A percentile compares a stretch with the other conserved stretches of the same genome.
Conservation (phyloP, 2,113 vertebrate species). For the Rhabdomys dilectus region DNA sequence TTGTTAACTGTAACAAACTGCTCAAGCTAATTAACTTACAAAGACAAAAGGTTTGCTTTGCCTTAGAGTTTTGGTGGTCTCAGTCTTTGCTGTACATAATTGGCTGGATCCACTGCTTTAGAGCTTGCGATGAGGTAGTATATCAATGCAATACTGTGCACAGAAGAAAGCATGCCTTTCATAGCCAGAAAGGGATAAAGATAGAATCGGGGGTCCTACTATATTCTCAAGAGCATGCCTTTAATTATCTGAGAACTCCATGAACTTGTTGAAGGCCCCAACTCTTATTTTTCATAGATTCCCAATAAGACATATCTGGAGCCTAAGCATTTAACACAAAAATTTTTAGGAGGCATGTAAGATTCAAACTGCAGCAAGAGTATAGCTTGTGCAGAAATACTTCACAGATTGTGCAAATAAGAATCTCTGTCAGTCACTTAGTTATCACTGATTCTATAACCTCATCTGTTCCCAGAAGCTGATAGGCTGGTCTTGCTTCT, state of each 20-base stretch:
- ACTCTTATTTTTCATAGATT: background rate
- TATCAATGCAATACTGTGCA: fast-evolving
- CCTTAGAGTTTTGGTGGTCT: background rate
- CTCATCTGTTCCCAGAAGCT: too few species aligned
- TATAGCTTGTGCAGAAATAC: background rate
- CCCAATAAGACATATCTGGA: too few species aligned
- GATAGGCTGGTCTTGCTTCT: too few species aligned
- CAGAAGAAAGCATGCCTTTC: background rate
- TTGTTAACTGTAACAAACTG: background rate
- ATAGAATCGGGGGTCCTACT: background rate
- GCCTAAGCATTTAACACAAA: too few species aligned
- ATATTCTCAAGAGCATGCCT: background rate
- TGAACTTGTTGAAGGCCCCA: too few species aligned
- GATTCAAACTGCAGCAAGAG: background rate
- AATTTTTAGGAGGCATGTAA: background rate
- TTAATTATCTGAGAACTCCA: background rate
- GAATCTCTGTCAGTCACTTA: background rate
- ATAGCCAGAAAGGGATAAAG: background rate
- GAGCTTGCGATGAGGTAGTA: background rate
- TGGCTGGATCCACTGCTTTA: background rate
- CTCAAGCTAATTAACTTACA: background rate
- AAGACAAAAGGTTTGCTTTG: background rate
- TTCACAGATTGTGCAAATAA: background rate
- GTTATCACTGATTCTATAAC: fast-evolving
- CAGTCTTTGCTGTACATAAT: background rate